Percentiles rank a stretch among this genome's conserved stretches.
Evolutionary conservation across 2,888 invertebrate genomes (phyloP).

Genomic region (Petrolisthes cinctipes): DNA sequence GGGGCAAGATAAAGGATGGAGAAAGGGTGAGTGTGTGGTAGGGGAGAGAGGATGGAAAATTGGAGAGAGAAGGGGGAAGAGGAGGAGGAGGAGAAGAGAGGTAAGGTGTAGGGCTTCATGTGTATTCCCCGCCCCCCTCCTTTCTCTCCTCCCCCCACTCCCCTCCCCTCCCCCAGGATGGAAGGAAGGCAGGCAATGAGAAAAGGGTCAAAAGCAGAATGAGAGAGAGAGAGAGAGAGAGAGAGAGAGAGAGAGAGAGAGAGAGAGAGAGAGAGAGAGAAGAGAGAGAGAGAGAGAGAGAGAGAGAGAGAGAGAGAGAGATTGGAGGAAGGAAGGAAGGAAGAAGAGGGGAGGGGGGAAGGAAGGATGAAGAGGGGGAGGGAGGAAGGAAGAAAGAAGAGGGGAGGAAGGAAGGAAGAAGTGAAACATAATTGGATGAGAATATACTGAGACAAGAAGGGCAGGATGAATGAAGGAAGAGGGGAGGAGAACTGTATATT

Average conservation of each 20-base stretch:
- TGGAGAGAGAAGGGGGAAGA: too few relatives aligned
- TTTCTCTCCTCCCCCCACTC: background rate
- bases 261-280: background rate
- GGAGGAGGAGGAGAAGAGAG: too few relatives aligned
- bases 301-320: background rate
- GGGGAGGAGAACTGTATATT: background rate
- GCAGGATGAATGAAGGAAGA: too few relatives aligned
- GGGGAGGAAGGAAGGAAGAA: background rate
- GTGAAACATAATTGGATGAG: background rate
- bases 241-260: background rate
- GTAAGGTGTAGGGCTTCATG: background rate
- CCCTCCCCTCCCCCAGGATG: background rate
- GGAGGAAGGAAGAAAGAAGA: background rate
- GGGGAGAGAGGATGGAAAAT: background rate
- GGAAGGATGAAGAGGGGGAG: background rate
- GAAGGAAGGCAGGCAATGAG: background rate
- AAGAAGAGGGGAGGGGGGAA: background rate
- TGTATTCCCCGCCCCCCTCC: background rate
- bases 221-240: background rate
- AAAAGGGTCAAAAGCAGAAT: background rate
- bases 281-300: background rate
- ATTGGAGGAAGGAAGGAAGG: background rate
- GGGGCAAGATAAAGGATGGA: background rate
- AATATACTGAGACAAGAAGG: too few relatives aligned
- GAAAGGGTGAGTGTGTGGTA: background rate